phyloP scores from a whole-genome alignment of 2,888 invertebrate species.

The Coenonympha arcania region DNA sequence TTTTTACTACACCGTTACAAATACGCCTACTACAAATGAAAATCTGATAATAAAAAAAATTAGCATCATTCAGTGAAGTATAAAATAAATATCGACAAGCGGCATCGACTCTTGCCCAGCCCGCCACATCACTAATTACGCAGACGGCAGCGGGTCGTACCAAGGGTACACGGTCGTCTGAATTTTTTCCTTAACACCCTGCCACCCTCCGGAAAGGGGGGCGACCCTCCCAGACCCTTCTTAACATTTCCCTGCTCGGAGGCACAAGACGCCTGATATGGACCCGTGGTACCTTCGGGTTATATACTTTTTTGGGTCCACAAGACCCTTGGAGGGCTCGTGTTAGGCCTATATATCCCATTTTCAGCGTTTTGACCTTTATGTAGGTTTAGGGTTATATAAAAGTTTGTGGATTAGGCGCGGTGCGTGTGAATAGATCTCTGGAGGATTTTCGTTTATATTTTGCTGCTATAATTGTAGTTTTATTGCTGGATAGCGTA shows the following conservation, averaged over 20 bases:
- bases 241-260: slow-evolving; percentile 71
- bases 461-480: slow-evolving; percentile 25
- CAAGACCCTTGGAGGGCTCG: slow-evolving; percentile 65
- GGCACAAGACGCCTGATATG: slow-evolving; percentile 69
- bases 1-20: too few species aligned
- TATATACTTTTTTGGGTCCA: slow-evolving; percentile 73
- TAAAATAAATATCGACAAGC: slow-evolving; percentile 23
- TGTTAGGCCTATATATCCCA: slow-evolving; percentile 66
- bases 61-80: not conserved
- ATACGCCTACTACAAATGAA: too few species aligned
- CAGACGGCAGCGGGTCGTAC: slow-evolving; percentile 69
- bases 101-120: slow-evolving; percentile 49
- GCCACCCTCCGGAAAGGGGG: slow-evolving; percentile 56
- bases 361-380: slow-evolving; percentile 64
- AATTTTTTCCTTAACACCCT: slow-evolving; percentile 63
- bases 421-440: slow-evolving; percentile 31
- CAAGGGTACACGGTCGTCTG: slow-evolving; percentile 67
- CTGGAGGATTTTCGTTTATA: slow-evolving; percentile 28
- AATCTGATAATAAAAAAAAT: too few species aligned
- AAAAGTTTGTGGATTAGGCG: slow-evolving; percentile 50
- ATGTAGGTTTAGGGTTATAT: slow-evolving; percentile 51
- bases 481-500: slow-evolving; percentile 6
- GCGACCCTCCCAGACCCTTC: slow-evolving; percentile 65
- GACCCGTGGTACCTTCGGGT: slow-evolving; percentile 62
- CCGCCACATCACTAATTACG: slow-evolving; percentile 70